Base-by-base conservation (phyloP, 2,113 vertebrate genomes). In the Turnix velox region DNA sequence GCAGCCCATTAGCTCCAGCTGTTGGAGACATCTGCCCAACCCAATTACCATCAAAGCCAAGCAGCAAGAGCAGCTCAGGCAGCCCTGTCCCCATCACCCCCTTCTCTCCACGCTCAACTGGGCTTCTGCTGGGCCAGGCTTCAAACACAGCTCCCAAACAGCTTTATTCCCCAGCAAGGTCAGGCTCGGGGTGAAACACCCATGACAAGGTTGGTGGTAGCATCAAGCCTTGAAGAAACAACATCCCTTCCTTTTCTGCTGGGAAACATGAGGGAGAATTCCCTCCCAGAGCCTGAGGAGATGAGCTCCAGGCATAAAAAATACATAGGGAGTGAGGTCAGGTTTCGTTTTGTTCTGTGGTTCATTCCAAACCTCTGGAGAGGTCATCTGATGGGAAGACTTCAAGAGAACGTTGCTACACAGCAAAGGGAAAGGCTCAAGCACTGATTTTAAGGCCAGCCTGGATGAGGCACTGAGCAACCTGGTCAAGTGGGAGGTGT, bases 21-120 rank as follows among this genome's bases (percentile, higher is more conserved):
- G 98, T 94, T 30, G 5, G 92, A 98, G 98, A 98, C 97, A 98
- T 96, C 98, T 99, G 98, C 96, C 98, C 42, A 5, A 90, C 97
- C 96, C 52, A 16, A 98, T 99, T 98, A 99, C 87, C 57, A 0
- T 98, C 98, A 98, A 96, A 88, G 94, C 89, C 39, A 67, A 90
- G 94, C 28, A 23, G 95, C 94, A 62, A 46, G 88, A 20, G 92
- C 88, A 9, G 87, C 31, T 1, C 71, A 23, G 0, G 3, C 18
- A 30, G 74, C 84, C 91, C 77, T 13, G 2, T 28, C 72, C 2
- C 82, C 43, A 31, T n/a, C 25, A 55, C 22, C 37, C 37, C 69
- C 61, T 69, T 46, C 84, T 83, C 88, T 91, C 72, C 39, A 30
- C 1, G 3, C 77, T 73, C 91, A 91, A 42, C 69, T 84, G 31